Conservation (phyloP, 2,888 invertebrate genomes). For the Palloptera scutellata region DNA sequence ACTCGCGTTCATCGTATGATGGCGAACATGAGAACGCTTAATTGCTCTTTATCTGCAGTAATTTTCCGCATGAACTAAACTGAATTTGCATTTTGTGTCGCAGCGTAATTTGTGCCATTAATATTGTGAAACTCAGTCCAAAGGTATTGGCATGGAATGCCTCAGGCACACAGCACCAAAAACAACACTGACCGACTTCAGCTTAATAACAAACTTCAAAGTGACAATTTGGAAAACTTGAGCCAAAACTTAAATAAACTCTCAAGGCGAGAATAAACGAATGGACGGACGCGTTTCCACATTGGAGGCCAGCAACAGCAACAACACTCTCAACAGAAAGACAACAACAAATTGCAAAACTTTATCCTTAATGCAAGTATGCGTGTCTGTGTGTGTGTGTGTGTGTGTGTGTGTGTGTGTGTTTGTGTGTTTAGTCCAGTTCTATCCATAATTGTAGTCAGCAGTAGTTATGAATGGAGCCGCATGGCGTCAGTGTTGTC, state of each 20-base stretch:
- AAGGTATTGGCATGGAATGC: neutral
- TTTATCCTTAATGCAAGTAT: neutral
- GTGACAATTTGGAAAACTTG: conserved; percentile 29
- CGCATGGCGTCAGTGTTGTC: no score
- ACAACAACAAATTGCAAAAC: conserved; percentile 3
- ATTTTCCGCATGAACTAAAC: conserved; percentile 22
- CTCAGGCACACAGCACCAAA: conserved; percentile 7
- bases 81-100: neutral
- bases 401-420: neutral
- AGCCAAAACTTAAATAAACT: neutral
- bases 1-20: neutral
- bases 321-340: neutral
- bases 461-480: no score
- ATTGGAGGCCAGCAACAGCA: conserved; percentile 2
- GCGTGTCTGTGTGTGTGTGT: neutral
- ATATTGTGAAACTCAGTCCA: conserved; percentile 2
- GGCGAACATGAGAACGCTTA: neutral
- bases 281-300: neutral
- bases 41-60: conserved; percentile 10
- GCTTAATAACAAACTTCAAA: conserved; percentile 29
- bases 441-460: no score
- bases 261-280: neutral
- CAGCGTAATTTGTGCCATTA: neutral
- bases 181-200: conserved; percentile 13
- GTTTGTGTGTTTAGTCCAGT: no score